Conservation (phyloP, 1,140 invertebrate genomes). For the Drosophila ficusphila region DNA sequence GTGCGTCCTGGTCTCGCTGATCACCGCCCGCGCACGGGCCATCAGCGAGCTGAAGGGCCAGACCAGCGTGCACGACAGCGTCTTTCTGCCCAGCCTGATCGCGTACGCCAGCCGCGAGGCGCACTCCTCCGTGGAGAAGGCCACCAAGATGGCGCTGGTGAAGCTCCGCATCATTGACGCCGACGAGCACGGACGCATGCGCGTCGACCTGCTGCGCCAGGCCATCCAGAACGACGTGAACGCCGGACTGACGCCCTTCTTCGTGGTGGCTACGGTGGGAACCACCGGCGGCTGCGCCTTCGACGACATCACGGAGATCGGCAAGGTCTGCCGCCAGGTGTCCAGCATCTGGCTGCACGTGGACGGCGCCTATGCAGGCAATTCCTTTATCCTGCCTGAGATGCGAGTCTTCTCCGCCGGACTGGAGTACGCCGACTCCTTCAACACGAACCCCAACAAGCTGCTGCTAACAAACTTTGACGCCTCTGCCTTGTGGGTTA, state of each 20-base stretch:
- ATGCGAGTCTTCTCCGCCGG: constrained; percentile 90
- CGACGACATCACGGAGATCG: constrained; percentile 92
- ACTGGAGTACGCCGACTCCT: constrained; percentile 93
- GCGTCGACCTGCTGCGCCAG: constrained; percentile 89
- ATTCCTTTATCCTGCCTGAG: constrained; percentile 93
- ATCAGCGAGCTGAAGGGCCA: constrained; percentile 88
- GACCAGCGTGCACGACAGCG: constrained; percentile 86
- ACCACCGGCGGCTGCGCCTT: constrained; percentile 93
- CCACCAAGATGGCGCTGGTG: constrained; percentile 95
- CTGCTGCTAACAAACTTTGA: constrained; percentile 96
- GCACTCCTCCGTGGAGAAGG: constrained; percentile 97
- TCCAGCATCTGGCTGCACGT: constrained; percentile 89
- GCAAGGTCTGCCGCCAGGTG: constrained; percentile 90
- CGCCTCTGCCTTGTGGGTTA: constrained; percentile 95
- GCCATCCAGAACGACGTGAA: constrained; percentile 91
- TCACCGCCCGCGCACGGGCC: constrained; percentile 91
- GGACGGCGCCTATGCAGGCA: constrained; percentile 93
- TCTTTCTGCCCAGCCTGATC: constrained; percentile 93
- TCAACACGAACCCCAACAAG: constrained; percentile 97
- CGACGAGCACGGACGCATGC: constrained; percentile 91
- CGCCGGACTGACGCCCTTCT: constrained; percentile 94
- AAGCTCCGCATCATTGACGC: constrained; percentile 94
- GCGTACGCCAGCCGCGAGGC: constrained; percentile 92
- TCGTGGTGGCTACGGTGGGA: constrained; percentile 92
- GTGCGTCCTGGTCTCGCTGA: constrained; percentile 92